Percentiles rank a stretch among this genome's conserved stretches.
Evolutionary conservation across 2,113 vertebrate species (phyloP).

Genomic region (Marmota monax): DNA sequence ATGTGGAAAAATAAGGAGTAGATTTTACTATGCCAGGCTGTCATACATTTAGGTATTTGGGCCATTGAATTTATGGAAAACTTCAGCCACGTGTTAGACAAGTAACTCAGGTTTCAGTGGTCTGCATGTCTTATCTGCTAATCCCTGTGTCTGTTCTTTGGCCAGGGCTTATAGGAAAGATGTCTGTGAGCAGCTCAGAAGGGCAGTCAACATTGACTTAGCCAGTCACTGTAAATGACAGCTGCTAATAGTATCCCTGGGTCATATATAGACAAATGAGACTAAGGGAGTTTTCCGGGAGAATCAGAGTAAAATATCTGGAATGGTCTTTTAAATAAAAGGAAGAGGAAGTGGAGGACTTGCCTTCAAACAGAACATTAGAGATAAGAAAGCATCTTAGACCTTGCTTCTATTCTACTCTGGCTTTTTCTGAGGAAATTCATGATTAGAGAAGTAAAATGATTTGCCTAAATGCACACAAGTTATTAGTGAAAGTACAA

Average conservation of each 20-base stretch:
- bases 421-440: neutral
- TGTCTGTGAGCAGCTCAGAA: neutral
- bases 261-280: neutral
- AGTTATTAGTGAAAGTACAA: neutral
- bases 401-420: neutral
- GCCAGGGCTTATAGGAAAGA: neutral
- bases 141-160: neutral
- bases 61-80: neutral
- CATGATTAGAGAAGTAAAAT: neutral
- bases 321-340: slow-evolving; percentile 1
- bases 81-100: neutral
- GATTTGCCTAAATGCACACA: neutral
- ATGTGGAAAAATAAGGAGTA: neutral
- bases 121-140: neutral
- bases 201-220: neutral
- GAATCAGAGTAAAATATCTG: neutral
- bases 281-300: neutral
- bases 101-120: neutral
- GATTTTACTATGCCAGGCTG: neutral
- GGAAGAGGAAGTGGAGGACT: neutral
- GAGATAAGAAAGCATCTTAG: neutral
- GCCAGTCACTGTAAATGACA: neutral
- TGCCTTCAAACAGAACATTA: neutral
- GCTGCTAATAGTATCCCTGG: neutral
- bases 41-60: neutral